phyloP scores from a whole-genome alignment of 2,113 vertebrate genomes.

The Cricetomys ansorgei region DNA sequence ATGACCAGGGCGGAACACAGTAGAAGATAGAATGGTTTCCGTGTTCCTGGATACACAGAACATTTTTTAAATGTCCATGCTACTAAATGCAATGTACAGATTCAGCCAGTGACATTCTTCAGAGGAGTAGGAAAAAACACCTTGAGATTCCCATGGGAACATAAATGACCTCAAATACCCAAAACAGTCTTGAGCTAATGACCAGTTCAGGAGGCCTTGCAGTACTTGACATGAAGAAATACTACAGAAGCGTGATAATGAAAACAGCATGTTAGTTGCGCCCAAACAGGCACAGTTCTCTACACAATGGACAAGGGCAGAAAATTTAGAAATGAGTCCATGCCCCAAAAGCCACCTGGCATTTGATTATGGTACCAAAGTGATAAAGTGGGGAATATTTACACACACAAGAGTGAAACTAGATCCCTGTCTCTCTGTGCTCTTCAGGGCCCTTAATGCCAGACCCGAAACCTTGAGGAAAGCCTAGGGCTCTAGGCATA shows the following conservation, averaged over 20 bases:
- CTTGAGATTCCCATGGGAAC: not conserved
- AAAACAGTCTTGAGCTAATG: not conserved
- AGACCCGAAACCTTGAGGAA: not conserved
- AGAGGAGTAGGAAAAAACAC: not conserved
- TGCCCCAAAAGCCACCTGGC: not conserved
- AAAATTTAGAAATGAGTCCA: not conserved
- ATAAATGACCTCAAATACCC: not conserved
- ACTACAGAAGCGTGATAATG: not conserved
- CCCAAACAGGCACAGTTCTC: not conserved
- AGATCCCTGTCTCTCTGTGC: not conserved
- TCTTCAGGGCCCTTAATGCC: not conserved
- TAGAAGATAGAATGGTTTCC: too few relatives aligned
- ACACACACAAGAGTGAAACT: not conserved
- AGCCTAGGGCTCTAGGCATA: not conserved
- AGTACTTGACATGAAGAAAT: not conserved
- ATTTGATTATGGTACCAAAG: not conserved
- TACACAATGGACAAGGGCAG: not conserved
- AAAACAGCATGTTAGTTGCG: not conserved
- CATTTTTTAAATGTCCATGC: not conserved
- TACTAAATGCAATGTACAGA: not conserved
- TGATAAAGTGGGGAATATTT: not conserved
- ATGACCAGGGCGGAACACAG: not conserved
- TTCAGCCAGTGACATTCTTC: not conserved
- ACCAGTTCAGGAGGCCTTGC: not conserved
- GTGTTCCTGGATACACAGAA: not conserved